These are phyloP conservation scores for Rana temporaria DNA, from an alignment of 2,113 vertebrate species.

Conservation along the genomic window DNA sequence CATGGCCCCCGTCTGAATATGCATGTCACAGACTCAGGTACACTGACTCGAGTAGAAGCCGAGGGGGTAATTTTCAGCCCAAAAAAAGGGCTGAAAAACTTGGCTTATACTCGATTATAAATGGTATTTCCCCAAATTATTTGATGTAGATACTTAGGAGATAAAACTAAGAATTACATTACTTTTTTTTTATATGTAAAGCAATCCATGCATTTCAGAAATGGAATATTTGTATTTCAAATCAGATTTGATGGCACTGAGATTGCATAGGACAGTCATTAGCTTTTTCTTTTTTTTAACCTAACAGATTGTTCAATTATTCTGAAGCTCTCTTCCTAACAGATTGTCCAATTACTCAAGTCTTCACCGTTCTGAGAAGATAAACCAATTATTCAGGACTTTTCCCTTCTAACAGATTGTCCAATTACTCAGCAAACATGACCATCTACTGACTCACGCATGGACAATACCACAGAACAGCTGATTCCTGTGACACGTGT, in stretches of 20 bases:
- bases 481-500: slow-evolving; percentile 1
- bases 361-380: slow-evolving; percentile 25
- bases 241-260: not conserved
- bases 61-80: no score
- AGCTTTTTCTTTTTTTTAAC: not conserved
- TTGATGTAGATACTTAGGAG: not conserved
- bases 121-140: no score
- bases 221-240: not conserved
- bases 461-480: slow-evolving; percentile 1
- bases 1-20: no score
- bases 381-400: slow-evolving; percentile 44
- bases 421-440: slow-evolving; percentile 46
- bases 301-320: slow-evolving; percentile 40
- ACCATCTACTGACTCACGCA: slow-evolving; percentile 24
- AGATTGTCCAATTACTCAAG: slow-evolving; percentile 46
- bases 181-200: slow-evolving; percentile 10
- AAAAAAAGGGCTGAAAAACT: no score
- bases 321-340: slow-evolving; percentile 37
- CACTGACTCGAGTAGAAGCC: no score
- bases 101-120: no score
- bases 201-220: not conserved
- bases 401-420: slow-evolving; percentile 47
- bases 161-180: not conserved
- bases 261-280: not conserved
- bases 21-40: no score